These are phyloP conservation scores for Uropsilus gracilis DNA, from an alignment of 2,113 vertebrate genomes.

Conservation along the genomic window DNA sequence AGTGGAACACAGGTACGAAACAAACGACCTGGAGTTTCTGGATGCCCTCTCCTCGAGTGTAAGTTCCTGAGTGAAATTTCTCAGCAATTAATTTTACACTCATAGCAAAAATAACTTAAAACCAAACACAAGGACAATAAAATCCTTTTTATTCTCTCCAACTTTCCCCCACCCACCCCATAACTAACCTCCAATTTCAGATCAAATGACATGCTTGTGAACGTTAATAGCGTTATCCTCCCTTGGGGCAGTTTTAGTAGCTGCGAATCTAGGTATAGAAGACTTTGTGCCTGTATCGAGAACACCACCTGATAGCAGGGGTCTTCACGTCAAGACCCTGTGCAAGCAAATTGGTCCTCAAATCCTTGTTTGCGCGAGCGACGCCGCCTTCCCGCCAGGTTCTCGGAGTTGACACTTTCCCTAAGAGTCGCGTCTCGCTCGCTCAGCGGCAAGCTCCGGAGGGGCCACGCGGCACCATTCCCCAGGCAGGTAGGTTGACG, in stretches of 20 bases:
- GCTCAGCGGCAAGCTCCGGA: neutral
- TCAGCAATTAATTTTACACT: neutral
- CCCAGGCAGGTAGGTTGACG: neutral
- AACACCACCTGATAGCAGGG: neutral
- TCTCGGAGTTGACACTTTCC: neutral
- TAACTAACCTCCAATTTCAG: neutral
- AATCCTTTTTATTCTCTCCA: neutral
- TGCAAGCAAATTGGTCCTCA: neutral
- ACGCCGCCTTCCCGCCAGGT: neutral
- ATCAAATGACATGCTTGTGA: neutral
- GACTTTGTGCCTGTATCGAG: neutral
- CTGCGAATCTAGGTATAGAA: neutral
- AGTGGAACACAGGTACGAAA: neutral
- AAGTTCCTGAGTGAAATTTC: neutral
- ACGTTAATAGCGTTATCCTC: neutral
- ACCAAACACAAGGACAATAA: neutral
- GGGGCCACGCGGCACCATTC: neutral
- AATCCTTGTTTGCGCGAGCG: neutral
- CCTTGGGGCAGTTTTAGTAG: neutral
- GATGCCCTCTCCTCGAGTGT: neutral
- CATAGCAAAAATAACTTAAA: neutral
- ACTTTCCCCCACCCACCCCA: neutral
- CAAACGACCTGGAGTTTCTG: neutral
- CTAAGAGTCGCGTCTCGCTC: neutral
- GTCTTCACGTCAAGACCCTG: neutral